A percentile compares a stretch with the other conserved stretches of the same genome.
phyloP scores from a whole-genome alignment of 2,797 vertebrate genomes.

The Limnodromus scolopaceus region DNA sequence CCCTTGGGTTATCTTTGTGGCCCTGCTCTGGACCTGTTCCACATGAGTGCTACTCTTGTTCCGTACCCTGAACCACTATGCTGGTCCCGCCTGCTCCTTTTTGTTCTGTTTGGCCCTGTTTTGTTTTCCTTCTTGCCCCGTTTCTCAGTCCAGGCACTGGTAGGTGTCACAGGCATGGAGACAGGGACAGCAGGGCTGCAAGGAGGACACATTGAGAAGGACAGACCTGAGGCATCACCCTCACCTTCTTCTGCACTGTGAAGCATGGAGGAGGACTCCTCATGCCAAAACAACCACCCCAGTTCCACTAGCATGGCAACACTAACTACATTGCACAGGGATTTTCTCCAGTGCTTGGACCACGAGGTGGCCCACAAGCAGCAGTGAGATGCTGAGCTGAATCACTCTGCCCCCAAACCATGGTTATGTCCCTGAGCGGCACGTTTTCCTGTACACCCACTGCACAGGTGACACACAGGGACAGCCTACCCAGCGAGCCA shows the following conservation, averaged over 20 bases:
- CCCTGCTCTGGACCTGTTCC: no score
- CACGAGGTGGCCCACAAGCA: background rate
- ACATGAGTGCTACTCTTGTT: no score
- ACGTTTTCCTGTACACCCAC: no score
- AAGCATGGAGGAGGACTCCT: background rate
- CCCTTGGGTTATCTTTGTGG: no score
- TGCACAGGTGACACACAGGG: background rate
- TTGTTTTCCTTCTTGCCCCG: background rate
- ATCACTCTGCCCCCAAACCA: background rate
- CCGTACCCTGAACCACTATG: background rate
- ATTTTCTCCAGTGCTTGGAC: background rate
- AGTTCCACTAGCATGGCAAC: background rate
- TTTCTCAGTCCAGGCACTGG: background rate
- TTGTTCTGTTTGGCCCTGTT: background rate
- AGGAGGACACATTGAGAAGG: background rate
- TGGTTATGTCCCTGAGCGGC: background rate
- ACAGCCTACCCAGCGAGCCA: accelerated
- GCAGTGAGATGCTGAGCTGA: background rate
- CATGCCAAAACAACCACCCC: accelerated
- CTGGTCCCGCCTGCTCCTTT: background rate
- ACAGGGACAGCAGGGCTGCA: background rate
- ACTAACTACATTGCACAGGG: background rate
- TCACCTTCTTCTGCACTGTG: background rate
- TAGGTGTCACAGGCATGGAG: background rate
- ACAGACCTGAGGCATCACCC: background rate